Conservation (phyloP, 1,140 invertebrate species). For the Penaeus chinensis region DNA sequence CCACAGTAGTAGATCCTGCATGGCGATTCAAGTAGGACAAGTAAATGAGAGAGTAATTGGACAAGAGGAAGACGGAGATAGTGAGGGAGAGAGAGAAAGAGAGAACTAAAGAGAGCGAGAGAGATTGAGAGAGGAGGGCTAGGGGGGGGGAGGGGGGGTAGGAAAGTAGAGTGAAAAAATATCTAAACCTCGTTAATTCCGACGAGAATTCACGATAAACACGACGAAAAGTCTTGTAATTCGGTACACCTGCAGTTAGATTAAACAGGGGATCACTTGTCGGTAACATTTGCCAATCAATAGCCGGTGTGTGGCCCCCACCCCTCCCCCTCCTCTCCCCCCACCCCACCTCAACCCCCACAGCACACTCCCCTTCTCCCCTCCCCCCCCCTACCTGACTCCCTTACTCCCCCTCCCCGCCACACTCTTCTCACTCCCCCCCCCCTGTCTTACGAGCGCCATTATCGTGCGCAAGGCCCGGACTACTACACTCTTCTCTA, state of each 20-base stretch:
- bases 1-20: too few species aligned
- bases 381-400: background rate
- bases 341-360: background rate
- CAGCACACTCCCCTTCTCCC: too few species aligned
- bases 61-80: too few species aligned
- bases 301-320: background rate
- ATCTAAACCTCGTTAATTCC: background rate
- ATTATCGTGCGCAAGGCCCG: background rate
- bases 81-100: too few species aligned
- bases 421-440: background rate
- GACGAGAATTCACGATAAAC: background rate
- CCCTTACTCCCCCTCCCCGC: too few species aligned
- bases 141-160: background rate
- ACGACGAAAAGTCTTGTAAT: background rate
- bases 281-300: constrained; percentile 7
- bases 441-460: background rate
- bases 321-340: background rate
- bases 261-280: constrained; percentile 10
- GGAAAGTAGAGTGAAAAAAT: background rate
- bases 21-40: too few species aligned
- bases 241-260: background rate
- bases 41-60: too few species aligned
- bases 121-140: background rate
- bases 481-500: background rate
- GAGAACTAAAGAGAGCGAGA: constrained; percentile 11